phyloP scores from a whole-genome alignment of 2,113 vertebrate species.

The Forbesichthys agassizii region DNA sequence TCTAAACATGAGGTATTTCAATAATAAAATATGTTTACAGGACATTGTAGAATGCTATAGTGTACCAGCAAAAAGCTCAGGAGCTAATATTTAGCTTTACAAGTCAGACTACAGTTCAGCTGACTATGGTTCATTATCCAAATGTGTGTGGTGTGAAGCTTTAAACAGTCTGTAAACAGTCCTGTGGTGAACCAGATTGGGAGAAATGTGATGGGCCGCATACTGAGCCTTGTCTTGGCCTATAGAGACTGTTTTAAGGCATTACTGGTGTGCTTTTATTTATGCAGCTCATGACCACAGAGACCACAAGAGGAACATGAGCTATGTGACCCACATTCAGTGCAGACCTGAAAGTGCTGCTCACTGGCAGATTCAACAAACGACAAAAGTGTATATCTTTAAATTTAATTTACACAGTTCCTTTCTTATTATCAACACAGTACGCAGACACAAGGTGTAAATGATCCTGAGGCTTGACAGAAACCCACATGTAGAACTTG shows the following conservation, averaged over 20 bases:
- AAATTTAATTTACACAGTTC: slow-evolving; percentile 20
- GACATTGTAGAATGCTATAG: background rate
- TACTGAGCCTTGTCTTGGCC: slow-evolving; percentile 45
- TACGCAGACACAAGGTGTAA: background rate
- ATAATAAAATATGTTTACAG: background rate
- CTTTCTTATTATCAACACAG: background rate
- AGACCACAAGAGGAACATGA: slow-evolving; percentile 55
- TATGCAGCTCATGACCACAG: slow-evolving; percentile 65
- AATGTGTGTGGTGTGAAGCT: too few relatives aligned
- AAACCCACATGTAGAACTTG: background rate
- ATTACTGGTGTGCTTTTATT: slow-evolving; percentile 60
- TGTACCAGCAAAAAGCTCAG: background rate
- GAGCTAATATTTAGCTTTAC: too few relatives aligned
- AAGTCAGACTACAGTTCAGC: background rate
- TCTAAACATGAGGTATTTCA: too few relatives aligned
- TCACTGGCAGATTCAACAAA: slow-evolving; percentile 59
- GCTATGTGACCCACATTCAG: slow-evolving; percentile 65
- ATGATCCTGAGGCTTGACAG: background rate
- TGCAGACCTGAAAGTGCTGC: slow-evolving; percentile 59
- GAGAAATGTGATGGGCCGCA: slow-evolving; percentile 38
- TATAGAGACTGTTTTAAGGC: slow-evolving; percentile 52
- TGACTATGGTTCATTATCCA: too few relatives aligned
- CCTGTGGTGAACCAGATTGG: slow-evolving; percentile 25
- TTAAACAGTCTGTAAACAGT: slow-evolving; percentile 10
- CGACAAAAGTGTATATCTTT: slow-evolving; percentile 62